Conservation (phyloP, 92 coral and sea anemone genomes). For the Porites cylindrica region DNA sequence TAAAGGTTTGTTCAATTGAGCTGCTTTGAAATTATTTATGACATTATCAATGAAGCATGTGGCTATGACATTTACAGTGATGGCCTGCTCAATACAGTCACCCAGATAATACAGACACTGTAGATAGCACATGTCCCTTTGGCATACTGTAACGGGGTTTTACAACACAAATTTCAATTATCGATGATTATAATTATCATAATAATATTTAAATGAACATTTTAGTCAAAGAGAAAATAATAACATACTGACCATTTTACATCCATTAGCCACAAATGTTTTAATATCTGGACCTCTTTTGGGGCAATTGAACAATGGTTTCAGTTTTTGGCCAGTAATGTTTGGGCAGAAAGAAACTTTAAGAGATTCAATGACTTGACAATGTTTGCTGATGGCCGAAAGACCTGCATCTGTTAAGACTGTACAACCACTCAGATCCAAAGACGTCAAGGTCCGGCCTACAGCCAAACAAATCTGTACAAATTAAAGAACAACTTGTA, state of each 20-base stretch:
- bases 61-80: no score
- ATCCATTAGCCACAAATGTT: constrained; percentile 75
- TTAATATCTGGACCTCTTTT: constrained; percentile 73
- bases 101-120: no score
- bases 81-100: no score
- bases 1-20: no score
- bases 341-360: constrained; percentile 80
- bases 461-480: constrained; percentile 72
- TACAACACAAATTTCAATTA: no score
- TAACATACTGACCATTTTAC: constrained; percentile 67
- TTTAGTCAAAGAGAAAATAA: no score
- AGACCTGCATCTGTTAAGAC: constrained; percentile 78
- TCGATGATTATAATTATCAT: no score
- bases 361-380: constrained; percentile 71
- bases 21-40: no score
- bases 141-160: no score
- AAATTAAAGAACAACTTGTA: background rate
- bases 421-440: constrained; percentile 83
- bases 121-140: no score
- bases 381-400: constrained; percentile 75
- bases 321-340: constrained; percentile 74
- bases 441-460: constrained; percentile 67
- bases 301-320: constrained; percentile 65
- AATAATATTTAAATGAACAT: no score
- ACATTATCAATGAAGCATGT: no score